These are phyloP conservation scores for Lordiphosa collinella DNA, from an alignment of 1,140 invertebrate genomes.

Conservation along the genomic window DNA sequence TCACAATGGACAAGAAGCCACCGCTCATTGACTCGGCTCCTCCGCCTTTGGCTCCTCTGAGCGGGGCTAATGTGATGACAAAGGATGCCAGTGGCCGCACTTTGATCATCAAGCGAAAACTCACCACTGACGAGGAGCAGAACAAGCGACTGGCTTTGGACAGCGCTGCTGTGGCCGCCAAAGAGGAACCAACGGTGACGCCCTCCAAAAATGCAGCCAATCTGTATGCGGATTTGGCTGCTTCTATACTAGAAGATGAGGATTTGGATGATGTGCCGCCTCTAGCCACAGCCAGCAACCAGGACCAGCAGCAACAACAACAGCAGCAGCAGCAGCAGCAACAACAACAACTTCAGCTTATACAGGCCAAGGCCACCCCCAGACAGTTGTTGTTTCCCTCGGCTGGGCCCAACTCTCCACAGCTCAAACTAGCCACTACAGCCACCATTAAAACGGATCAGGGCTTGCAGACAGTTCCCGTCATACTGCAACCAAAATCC, in stretches of 20 bases:
- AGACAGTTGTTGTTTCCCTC: slow-evolving; percentile 51
- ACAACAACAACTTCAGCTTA: slow-evolving; percentile 50
- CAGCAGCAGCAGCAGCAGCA: slow-evolving; percentile 41
- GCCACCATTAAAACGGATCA: slow-evolving; percentile 80
- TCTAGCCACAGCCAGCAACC: slow-evolving; percentile 37
- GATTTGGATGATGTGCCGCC: slow-evolving; percentile 82
- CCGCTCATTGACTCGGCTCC: slow-evolving; percentile 73
- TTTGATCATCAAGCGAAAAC: slow-evolving; percentile 80
- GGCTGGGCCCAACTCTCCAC: slow-evolving; percentile 30
- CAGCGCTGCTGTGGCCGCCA: slow-evolving; percentile 61
- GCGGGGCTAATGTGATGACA: slow-evolving; percentile 63
- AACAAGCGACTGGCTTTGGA: slow-evolving; percentile 57
- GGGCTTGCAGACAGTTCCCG: slow-evolving; percentile 79
- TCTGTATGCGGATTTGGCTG: slow-evolving; percentile 85
- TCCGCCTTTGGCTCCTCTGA: slow-evolving; percentile 81
- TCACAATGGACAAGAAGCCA: slow-evolving; percentile 63
- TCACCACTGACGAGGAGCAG: slow-evolving; percentile 80
- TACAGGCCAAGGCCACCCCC: slow-evolving; percentile 48
- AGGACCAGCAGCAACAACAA: slow-evolving; percentile 37
- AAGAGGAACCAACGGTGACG: slow-evolving; percentile 76
- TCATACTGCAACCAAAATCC: slow-evolving; percentile 80
- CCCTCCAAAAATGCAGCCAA: slow-evolving; percentile 87
- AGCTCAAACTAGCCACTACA: slow-evolving; percentile 66
- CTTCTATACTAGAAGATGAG: slow-evolving; percentile 86
- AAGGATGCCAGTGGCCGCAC: slow-evolving; percentile 80